Evolutionary conservation across 2,113 vertebrate species (phyloP), one percentile per base, ranked within the genome.

Genomic region (Alligator sinensis): DNA sequence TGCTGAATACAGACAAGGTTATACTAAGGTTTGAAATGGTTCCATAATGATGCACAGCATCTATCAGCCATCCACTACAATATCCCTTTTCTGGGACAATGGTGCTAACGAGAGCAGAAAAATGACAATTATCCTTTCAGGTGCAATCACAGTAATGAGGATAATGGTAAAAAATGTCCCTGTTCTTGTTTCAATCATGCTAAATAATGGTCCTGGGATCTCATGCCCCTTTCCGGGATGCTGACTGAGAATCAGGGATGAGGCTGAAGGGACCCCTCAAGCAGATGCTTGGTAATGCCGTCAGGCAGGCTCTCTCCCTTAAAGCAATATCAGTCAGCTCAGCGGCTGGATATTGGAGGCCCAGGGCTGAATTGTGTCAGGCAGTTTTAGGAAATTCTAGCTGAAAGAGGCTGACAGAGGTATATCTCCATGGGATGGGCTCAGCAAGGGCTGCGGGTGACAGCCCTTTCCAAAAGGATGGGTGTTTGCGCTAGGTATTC

Each of bases 181-280:
- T 64, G 63, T 38, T 91, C 54, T 79, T 54, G 28, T 47, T 96
- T 87, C 91, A 63, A 83, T 80, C 91, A 34, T 0, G 1, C 79
- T 74, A 72, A 90, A 83, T 47, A 24, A 61, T 0, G 1, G 90
- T 54, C 34, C 66, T 80, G 62, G 58, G 57, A 83, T 59, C 82
- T 62, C 0, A 0, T 6, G 55, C 0, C 5, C 77, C 15, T 66
- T 87, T 34, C 80, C 83, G 14, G 0, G 0, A 0, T 47, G 83
- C 55, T 80, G 70, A 27, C 77, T 47, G 62, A 78, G 59, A 1
- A 0, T 84, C 84, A 34, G 64, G 93, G 90, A 77, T 85, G 87
- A 94, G 62, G 88, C 74, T 83, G 61, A 54, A 72, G 86, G 74
- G 68, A 82, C 81, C 59, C 82, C 85, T 86, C n/a, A 11, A 80